Conservation (phyloP, 2,113 vertebrate genomes). For the Pterocles gutturalis region DNA sequence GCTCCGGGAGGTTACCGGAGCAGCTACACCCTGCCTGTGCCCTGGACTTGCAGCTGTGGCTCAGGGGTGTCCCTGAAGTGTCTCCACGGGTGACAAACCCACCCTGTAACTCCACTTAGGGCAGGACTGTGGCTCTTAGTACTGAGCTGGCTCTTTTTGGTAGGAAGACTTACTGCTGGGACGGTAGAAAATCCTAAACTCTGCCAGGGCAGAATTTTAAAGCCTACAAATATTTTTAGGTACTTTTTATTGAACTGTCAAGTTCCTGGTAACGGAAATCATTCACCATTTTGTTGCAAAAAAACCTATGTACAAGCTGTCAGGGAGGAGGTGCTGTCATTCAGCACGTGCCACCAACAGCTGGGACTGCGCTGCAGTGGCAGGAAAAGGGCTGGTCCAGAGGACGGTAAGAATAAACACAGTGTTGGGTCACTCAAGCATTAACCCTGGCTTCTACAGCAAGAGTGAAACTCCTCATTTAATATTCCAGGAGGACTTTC, state of each 20-base stretch:
- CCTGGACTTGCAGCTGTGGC: neutral
- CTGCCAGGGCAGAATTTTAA: neutral
- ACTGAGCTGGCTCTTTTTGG: neutral
- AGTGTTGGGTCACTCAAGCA: neutral
- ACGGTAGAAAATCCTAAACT: neutral
- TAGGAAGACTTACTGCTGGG: neutral
- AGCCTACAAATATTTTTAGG: neutral
- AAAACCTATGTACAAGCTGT: neutral
- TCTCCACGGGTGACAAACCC: neutral
- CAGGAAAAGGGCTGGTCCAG: neutral
- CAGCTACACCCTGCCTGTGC: neutral
- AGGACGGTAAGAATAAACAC: neutral
- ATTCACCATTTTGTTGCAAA: neutral
- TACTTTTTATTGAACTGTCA: neutral
- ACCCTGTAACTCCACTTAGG: neutral
- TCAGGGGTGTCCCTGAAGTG: neutral
- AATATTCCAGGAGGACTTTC: neutral
- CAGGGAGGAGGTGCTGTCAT: neutral
- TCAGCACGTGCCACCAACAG: neutral
- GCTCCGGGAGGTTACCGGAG: neutral
- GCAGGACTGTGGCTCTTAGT: neutral
- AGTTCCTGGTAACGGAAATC: neutral
- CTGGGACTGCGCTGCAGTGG: fast-evolving
- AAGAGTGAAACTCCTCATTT: neutral
- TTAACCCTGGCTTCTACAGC: neutral